Conservation (phyloP, 2,888 invertebrate species). For the Clistopyga incitator region DNA sequence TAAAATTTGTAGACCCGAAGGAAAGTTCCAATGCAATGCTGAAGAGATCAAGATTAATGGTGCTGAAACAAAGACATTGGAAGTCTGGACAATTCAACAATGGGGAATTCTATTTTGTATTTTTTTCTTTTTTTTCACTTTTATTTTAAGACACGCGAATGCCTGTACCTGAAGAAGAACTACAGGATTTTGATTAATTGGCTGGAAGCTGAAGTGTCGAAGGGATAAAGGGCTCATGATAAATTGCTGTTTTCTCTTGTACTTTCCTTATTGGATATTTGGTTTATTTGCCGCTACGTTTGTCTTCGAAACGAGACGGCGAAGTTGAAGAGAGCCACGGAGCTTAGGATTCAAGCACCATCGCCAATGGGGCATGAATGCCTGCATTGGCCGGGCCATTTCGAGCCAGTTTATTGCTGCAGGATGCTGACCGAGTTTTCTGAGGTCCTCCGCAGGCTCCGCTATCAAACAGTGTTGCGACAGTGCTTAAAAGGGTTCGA, state of each 20-base stretch:
- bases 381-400: neutral
- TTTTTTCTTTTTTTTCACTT: too few species aligned
- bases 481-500: neutral
- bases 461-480: neutral
- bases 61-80: too few species aligned
- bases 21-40: too few species aligned
- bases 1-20: neutral
- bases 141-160: neutral
- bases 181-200: neutral
- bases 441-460: neutral
- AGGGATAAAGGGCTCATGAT: neutral
- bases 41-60: too few species aligned
- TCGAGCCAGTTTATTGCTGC: neutral
- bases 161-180: neutral
- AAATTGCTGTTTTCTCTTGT: neutral
- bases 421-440: neutral
- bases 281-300: neutral
- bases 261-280: neutral
- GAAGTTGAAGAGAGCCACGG: neutral
- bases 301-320: neutral
- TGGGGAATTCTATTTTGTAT: too few species aligned
- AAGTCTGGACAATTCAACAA: too few species aligned
- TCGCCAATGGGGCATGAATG: neutral
- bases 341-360: neutral
- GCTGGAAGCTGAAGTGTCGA: neutral